phyloP scores from a whole-genome alignment of 2,888 invertebrate genomes.

The Lepeophtheirus nordmannii region DNA sequence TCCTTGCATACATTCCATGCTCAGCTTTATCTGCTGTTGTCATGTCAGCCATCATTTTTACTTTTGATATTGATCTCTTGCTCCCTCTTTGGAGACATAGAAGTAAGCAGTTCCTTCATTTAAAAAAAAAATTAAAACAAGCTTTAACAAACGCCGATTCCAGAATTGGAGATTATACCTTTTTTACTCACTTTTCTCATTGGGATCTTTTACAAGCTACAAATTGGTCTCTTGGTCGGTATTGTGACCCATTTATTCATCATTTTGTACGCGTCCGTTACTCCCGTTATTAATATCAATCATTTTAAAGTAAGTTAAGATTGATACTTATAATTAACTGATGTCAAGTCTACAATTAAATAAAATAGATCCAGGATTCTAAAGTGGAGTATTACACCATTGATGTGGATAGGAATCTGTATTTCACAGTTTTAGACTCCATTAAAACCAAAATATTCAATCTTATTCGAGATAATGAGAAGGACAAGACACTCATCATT shows the following conservation, averaged over 20 bases:
- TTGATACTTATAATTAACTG: neutral
- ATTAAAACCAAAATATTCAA: conserved; percentile 8
- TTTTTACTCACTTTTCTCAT: conserved; percentile 11
- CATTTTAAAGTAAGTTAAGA: neutral
- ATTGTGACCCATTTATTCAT: conserved; percentile 9
- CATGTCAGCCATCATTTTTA: conserved; percentile 26
- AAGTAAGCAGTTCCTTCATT: conserved; percentile 22
- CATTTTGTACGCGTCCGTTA: conserved; percentile 7
- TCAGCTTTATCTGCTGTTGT: conserved; percentile 27
- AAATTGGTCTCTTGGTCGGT: conserved; percentile 16
- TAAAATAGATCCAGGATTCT: neutral
- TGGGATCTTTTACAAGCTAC: conserved; percentile 15
- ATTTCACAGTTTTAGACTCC: conserved; percentile 5
- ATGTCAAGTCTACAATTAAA: neutral
- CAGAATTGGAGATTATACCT: conserved; percentile 8
- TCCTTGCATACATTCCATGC: conserved; percentile 26
- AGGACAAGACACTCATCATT: neutral
- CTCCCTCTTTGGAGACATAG: conserved; percentile 24
- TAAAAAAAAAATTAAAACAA: neutral
- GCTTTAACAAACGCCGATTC: neutral
- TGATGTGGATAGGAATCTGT: conserved; percentile 8
- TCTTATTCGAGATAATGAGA: neutral
- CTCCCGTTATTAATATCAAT: neutral
- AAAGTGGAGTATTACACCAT: neutral
- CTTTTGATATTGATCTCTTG: conserved; percentile 24